These are phyloP conservation scores for Heliconius nattereri DNA, from an alignment of 1,140 invertebrate genomes.

Conservation along the genomic window DNA sequence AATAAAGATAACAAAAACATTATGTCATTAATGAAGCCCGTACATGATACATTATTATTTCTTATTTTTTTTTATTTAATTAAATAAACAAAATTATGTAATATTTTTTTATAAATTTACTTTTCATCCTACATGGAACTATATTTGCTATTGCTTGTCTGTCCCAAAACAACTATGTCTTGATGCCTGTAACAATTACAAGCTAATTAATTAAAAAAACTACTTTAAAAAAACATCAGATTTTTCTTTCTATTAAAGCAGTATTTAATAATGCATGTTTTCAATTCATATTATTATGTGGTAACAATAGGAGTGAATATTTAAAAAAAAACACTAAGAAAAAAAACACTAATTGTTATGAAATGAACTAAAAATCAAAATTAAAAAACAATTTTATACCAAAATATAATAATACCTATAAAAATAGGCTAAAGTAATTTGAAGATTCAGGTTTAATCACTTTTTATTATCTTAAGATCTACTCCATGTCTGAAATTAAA, in stretches of 20 bases:
- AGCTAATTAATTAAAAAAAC: background rate
- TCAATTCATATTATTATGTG: background rate
- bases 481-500: constrained; percentile 71
- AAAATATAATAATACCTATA: constrained; percentile 41
- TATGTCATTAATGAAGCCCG: background rate
- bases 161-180: constrained; percentile 64
- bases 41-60: background rate
- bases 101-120: background rate
- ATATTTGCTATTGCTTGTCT: constrained; percentile 56
- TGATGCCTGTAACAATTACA: constrained; percentile 63
- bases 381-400: constrained; percentile 2
- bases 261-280: constrained; percentile 1
- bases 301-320: background rate
- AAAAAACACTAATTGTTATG: constrained; percentile 10
- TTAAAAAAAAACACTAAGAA: constrained; percentile 18
- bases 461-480: constrained; percentile 67
- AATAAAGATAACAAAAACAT: background rate
- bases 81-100: background rate
- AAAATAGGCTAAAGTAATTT: constrained; percentile 25
- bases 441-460: constrained; percentile 46
- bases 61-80: background rate
- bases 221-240: background rate
- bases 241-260: background rate
- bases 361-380: constrained; percentile 21
- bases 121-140: constrained; percentile 18